Percentiles rank a stretch among this genome's conserved stretches.
These are phyloP conservation scores for Lota lota DNA, from an alignment of 2,113 vertebrate species.

Conservation along the genomic window DNA sequence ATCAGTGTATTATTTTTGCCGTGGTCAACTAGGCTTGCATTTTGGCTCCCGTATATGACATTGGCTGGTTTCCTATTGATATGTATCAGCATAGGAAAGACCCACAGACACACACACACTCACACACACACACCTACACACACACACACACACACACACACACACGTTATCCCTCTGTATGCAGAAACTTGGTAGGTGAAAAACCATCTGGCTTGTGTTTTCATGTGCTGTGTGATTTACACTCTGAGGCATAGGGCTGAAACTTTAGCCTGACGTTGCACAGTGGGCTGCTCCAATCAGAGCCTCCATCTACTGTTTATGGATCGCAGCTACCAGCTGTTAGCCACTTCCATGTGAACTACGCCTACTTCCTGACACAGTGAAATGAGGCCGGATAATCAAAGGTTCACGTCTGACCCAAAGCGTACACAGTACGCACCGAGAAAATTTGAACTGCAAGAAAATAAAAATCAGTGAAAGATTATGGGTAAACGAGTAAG, in stretches of 20 bases:
- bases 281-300: constrained; percentile 57
- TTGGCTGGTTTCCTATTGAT: neutral
- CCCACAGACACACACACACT: too few species aligned
- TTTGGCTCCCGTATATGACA: neutral
- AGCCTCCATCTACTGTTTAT: constrained; percentile 60
- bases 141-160: too few species aligned
- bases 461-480: too few species aligned
- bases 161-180: too few species aligned
- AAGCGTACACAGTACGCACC: too few species aligned
- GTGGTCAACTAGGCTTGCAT: constrained; percentile 3
- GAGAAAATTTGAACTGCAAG: too few species aligned
- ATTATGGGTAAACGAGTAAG: neutral
- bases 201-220: constrained; percentile 65
- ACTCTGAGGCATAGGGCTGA: constrained; percentile 46
- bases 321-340: constrained; percentile 66
- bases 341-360: constrained; percentile 60
- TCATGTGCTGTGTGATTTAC: constrained; percentile 50
- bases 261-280: constrained; percentile 58
- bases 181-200: constrained; percentile 31
- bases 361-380: constrained; percentile 55
- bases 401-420: constrained; percentile 29
- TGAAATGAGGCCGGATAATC: constrained; percentile 30
- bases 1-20: constrained; percentile 12
- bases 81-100: neutral
- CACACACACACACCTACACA: too few species aligned